A percentile compares a stretch with the other conserved stretches of the same genome.
Evolutionary conservation across 2,888 invertebrate species (phyloP).

Genomic region (Torymus aiolomorphi): DNA sequence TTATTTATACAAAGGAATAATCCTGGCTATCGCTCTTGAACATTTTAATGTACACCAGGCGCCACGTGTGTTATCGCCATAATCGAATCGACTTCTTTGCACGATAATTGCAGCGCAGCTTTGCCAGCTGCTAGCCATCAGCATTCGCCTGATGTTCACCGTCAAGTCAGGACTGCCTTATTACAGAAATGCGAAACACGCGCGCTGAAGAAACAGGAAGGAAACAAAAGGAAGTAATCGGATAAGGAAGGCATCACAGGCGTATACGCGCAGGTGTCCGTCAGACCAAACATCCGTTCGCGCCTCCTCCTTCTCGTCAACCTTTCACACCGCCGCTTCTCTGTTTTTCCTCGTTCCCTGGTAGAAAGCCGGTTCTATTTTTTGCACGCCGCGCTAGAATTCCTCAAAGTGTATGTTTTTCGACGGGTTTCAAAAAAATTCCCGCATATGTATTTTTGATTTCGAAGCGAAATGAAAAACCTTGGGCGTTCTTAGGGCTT

Average conservation of each 20-base stretch:
- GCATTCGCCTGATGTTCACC: neutral
- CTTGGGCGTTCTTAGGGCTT: no score
- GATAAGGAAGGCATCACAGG: conserved; percentile 32
- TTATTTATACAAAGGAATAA: no score
- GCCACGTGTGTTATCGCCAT: no score
- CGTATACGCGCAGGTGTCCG: conserved; percentile 51
- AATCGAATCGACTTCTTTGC: no score
- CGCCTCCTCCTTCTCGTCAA: neutral
- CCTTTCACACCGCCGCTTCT: neutral
- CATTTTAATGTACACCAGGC: no score
- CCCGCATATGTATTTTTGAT: no score
- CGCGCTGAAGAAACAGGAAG: no score
- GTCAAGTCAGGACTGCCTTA: neutral
- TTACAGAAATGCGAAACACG: conserved; percentile 9
- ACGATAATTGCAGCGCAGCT: neutral
- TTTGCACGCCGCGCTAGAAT: neutral
- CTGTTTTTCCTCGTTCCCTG: neutral
- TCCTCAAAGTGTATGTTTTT: neutral
- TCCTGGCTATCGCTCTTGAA: no score
- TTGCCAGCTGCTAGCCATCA: neutral
- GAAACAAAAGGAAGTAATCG: conserved; percentile 43
- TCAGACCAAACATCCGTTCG: conserved; percentile 59
- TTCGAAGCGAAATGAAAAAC: no score
- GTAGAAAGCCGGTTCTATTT: neutral
- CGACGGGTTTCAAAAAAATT: neutral